Evolutionary conservation across 2,113 vertebrate species (phyloP).

Genomic region (Sphaerodactylus townsendi): DNA sequence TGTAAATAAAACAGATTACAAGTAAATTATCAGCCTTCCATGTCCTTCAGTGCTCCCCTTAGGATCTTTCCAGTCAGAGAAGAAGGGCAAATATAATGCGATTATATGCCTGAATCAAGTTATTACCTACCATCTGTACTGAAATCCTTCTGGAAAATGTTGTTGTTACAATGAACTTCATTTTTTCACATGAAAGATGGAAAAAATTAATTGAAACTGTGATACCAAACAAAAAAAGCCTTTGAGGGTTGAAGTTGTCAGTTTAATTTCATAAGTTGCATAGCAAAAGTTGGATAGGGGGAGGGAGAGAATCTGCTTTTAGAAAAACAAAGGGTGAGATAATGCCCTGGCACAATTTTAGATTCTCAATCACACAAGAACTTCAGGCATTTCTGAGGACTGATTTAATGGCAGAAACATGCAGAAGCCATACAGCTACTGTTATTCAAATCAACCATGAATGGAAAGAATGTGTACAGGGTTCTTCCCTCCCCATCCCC

Average conservation of each 20-base stretch:
- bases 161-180: not conserved
- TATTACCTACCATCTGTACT: not conserved
- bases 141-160: not conserved
- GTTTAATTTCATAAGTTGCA: not conserved
- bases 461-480: not conserved
- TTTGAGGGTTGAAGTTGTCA: not conserved
- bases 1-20: not conserved
- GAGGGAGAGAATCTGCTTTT: not conserved
- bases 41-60: not conserved
- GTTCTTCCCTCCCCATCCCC: not conserved
- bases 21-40: not conserved
- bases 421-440: constrained; percentile 24
- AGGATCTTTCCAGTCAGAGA: not conserved
- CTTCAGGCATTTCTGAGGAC: constrained; percentile 34
- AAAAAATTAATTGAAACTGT: not conserved
- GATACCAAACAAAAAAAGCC: rapidly evolving
- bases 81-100: not conserved
- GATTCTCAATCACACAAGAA: constrained; percentile 34
- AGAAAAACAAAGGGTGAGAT: constrained; percentile 62
- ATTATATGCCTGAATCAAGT: not conserved
- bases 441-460: constrained; percentile 13
- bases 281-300: not conserved
- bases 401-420: constrained; percentile 53
- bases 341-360: constrained; percentile 51
- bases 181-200: not conserved